Conservation (phyloP, 2,797 vertebrate genomes). For the Nannoperca obscura region DNA sequence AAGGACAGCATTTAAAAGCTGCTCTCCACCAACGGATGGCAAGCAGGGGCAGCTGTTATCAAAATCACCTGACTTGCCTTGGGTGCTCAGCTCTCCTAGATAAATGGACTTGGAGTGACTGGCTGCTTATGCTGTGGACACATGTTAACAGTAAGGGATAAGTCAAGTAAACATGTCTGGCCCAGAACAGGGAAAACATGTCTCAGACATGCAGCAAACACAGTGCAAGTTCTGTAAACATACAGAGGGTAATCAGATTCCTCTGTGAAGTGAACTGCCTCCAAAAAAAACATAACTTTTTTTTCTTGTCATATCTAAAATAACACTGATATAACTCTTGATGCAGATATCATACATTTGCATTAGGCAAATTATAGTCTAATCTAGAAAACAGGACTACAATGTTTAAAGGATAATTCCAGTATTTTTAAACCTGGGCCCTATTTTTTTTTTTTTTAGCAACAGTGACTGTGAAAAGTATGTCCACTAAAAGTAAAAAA, state of each 20-base stretch:
- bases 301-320: not conserved
- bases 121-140: constrained; percentile 49
- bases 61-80: constrained; percentile 62
- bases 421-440: too few species aligned
- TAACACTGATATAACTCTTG: not conserved
- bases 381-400: too few species aligned
- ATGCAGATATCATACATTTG: not conserved
- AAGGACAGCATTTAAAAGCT: constrained; percentile 21
- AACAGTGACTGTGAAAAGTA: too few species aligned
- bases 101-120: constrained; percentile 41
- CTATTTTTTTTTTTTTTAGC: too few species aligned
- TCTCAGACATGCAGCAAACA: constrained; percentile 44
- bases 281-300: not conserved
- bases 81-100: constrained; percentile 36
- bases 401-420: too few species aligned
- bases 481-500: too few species aligned
- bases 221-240: constrained; percentile 18
- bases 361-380: not conserved
- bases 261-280: not conserved
- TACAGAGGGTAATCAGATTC: constrained; percentile 11
- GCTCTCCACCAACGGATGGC: constrained; percentile 18
- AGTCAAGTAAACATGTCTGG: constrained; percentile 61
- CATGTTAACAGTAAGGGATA: constrained; percentile 66
- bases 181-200: constrained; percentile 38
- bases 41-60: constrained; percentile 43